Conservation (phyloP, 2,888 invertebrate species). For the Hymenopus coronatus region DNA sequence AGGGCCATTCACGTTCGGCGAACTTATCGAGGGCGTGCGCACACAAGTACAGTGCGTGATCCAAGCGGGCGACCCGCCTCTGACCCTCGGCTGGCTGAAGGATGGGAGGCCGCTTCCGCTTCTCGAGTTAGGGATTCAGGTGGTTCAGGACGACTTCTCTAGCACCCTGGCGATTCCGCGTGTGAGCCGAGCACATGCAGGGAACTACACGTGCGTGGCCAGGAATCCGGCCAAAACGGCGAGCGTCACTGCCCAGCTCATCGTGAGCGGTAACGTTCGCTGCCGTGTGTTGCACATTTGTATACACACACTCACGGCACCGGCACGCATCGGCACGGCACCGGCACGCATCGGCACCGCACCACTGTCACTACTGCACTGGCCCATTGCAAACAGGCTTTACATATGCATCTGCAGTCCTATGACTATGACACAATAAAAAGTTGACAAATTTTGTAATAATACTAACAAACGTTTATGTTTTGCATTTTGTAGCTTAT, state of each 20-base stretch:
- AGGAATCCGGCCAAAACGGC: slow-evolving; percentile 40
- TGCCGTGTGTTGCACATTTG: slow-evolving; percentile 18
- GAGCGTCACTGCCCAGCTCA: slow-evolving; percentile 39
- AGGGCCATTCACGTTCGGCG: slow-evolving; percentile 41
- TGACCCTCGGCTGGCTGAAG: slow-evolving; percentile 49
- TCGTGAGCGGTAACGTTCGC: slow-evolving; percentile 39
- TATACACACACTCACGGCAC: neutral
- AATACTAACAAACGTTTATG: neutral
- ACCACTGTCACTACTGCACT: neutral
- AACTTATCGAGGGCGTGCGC: slow-evolving; percentile 38
- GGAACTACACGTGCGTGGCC: slow-evolving; percentile 42
- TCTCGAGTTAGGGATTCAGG: slow-evolving; percentile 42
- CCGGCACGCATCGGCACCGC: slow-evolving; percentile 24
- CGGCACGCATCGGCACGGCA: slow-evolving; percentile 21
- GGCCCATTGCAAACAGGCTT: neutral
- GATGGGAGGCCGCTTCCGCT: slow-evolving; percentile 46
- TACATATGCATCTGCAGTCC: neutral
- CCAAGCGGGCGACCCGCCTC: slow-evolving; percentile 50
- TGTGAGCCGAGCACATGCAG: slow-evolving; percentile 44
- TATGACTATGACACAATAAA: neutral
- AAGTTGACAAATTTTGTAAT: neutral
- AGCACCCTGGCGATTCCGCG: slow-evolving; percentile 44
- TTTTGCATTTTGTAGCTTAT: neutral
- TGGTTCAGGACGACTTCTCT: slow-evolving; percentile 42
- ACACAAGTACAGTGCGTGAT: slow-evolving; percentile 49